Base-by-base conservation (phyloP, 2,113 vertebrate species). In the Ceyx margarethae region DNA sequence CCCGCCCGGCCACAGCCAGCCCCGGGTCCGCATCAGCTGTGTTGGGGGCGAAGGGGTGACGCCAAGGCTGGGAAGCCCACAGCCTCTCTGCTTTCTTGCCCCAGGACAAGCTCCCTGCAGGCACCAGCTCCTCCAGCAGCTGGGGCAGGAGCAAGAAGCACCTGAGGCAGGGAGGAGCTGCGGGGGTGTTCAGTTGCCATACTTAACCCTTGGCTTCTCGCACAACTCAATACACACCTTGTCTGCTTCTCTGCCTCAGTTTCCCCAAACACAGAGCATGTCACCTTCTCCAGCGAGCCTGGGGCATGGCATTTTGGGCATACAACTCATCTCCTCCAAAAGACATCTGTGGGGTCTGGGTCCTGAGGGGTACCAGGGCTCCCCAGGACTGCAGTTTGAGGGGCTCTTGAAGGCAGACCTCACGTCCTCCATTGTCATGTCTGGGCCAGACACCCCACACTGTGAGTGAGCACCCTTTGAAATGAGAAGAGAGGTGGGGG, bases 251-350 rank as follows among this genome's bases (percentile, higher is more conserved):
- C 57, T 87, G 62, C 71, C 84, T 93, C 74, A 29, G 58, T 72
- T 84, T 95, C 84, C 62, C 62, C 77, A 72, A 31, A 29, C 22
- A 35, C 29, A 46, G 46, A 54, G 23, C 19, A 69, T 11, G 22
- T 16, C 18, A 18, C 23, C 35, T 75, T 72, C 67, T 78, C 50
- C 51, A 62, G 40, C 0, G 0, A 73, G n/a, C 31, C 40, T 3
- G 3, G 26, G 9, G 22, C 51, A 23, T 0, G 0, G 45, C 3
- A 4, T 23, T 76, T 40, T 1, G 5, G 10, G 9, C 2, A 2
- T 21, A 48, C 2, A 12, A 80, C 26, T 21, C 29, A 74, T 42
- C 42, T 51, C 26, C 57, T 19, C 21, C 4, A 58, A 0, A 43
- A 7, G 15, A n/a, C 4, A 3, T 68, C 54, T 31, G 31, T 1